Evolutionary conservation across 1,140 invertebrate genomes (phyloP), one percentile per base, ranked within the genome.

Genomic region (Oryctes rhinoceros): DNA sequence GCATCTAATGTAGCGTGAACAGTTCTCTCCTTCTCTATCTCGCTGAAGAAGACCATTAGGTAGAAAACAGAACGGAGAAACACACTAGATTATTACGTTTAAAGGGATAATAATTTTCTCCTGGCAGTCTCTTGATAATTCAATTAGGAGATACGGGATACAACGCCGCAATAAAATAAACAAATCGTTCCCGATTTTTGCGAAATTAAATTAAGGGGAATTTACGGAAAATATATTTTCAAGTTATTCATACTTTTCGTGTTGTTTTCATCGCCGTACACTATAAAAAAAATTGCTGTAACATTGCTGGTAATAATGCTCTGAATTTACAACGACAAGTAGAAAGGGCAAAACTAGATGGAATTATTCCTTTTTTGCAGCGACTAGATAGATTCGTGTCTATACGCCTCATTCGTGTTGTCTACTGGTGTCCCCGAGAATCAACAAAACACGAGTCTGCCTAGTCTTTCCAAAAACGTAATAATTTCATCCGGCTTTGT

Each of bases 91-190:
- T n/a, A n/a, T 53, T 53, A 4, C 49, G 49, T n/a, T 53, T 53
- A 53, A n/a, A 53, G 49, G 49, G 49, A 53, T 53, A 53, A 53
- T 53, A 53, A 53, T 53, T 53, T 53, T 53, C 49, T 53, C 4
- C 49, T 53, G 13, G 49, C 49, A 13, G 49, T 13, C 49, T 53
- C 49, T 53, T 53, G 49, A 53, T 53, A 53, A 53, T 53, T 53
- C 49, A 53, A 53, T 53, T 53, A 53, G 49, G 49, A 53, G 49
- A 53, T 53, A 11, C 49, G 4, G 10, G 10, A 53, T 53, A 53
- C n/a, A 53, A 53, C 9, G n/a, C n/a, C 4, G 49, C 49, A 53
- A 53, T 53, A 53, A 53, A 53, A 53, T 53, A 53, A 53, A 53
- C 49, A 53, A 53, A 13, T 53, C 13, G 49, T n/a, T 15, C 4